A percentile compares a stretch with the other conserved stretches of the same genome.
Evolutionary conservation across 1,140 invertebrate species (phyloP).

Genomic region (Proales similis): DNA sequence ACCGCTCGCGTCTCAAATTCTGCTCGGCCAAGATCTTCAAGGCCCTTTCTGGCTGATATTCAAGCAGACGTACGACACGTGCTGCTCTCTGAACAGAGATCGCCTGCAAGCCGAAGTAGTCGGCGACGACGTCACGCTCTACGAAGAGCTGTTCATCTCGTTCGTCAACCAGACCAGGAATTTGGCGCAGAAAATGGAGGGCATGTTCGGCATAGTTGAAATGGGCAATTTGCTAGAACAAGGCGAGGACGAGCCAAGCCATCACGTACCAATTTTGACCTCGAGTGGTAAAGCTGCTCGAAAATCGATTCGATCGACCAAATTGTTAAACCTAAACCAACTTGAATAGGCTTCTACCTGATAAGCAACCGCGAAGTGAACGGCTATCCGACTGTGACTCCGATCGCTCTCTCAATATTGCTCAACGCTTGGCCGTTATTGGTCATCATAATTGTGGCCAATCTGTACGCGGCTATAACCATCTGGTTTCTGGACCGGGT

Average conservation of each 20-base stretch:
- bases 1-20: background rate
- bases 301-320: too few relatives aligned
- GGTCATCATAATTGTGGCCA: constrained; percentile 17
- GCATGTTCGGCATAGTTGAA: constrained; percentile 21
- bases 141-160: constrained; percentile 7
- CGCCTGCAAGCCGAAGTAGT: background rate
- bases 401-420: constrained; percentile 30
- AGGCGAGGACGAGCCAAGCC: too few relatives aligned
- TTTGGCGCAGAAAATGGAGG: constrained; percentile 1
- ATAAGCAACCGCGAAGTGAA: constrained; percentile 29
- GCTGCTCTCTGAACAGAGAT: constrained; percentile 7
- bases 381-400: constrained; percentile 19
- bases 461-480: constrained; percentile 28
- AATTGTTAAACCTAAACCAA: too few relatives aligned
- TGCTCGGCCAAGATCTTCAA: background rate
- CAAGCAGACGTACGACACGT: constrained; percentile 15
- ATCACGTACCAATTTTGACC: constrained; percentile 5
- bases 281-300: too few relatives aligned
- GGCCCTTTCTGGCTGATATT: constrained; percentile 24
- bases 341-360: too few relatives aligned
- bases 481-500: constrained; percentile 15
- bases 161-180: background rate
- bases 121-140: constrained; percentile 5
- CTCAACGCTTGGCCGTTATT: constrained; percentile 24
- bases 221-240: background rate